A percentile compares a stretch with the other conserved stretches of the same genome.
These are phyloP conservation scores for Peribatodes rhomboidaria DNA, from an alignment of 2,888 invertebrate species.

Conservation along the genomic window DNA sequence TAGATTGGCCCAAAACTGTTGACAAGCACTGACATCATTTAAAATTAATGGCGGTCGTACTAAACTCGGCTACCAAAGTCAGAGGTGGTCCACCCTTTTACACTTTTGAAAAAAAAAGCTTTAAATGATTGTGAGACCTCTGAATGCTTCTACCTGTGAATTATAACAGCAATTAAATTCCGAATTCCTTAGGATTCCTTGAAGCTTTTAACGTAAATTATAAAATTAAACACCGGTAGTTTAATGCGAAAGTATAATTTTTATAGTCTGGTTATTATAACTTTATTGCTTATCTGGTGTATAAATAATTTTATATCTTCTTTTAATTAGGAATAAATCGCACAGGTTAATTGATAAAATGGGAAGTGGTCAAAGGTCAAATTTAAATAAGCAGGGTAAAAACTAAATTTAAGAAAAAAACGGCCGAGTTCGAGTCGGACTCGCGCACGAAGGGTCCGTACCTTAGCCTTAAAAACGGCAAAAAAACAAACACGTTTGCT, in stretches of 20 bases:
- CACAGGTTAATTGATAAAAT: slow-evolving; percentile 8
- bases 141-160: slow-evolving; percentile 67
- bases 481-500: no score
- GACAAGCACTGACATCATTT: slow-evolving; percentile 79
- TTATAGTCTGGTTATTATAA: slow-evolving; percentile 33
- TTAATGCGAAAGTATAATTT: slow-evolving; percentile 36
- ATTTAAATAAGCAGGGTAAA: no score
- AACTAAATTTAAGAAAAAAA: no score
- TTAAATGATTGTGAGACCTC: slow-evolving; percentile 56
- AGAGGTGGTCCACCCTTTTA: slow-evolving; percentile 81
- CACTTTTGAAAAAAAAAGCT: slow-evolving; percentile 45
- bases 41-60: slow-evolving; percentile 81
- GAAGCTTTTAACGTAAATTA: slow-evolving; percentile 37
- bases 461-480: no score
- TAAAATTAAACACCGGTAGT: slow-evolving; percentile 41
- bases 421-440: no score
- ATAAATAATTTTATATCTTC: slow-evolving; percentile 32
- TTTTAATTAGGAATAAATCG: slow-evolving; percentile 18
- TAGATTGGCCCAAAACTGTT: slow-evolving; percentile 73
- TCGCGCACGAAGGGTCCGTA: no score
- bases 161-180: slow-evolving; percentile 69
- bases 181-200: slow-evolving; percentile 14
- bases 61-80: slow-evolving; percentile 78
- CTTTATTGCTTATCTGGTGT: slow-evolving; percentile 25
- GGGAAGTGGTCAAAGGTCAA: background rate